Evolutionary conservation across 2,888 invertebrate genomes (phyloP).

Genomic region (Rugalucina vietnamica): DNA sequence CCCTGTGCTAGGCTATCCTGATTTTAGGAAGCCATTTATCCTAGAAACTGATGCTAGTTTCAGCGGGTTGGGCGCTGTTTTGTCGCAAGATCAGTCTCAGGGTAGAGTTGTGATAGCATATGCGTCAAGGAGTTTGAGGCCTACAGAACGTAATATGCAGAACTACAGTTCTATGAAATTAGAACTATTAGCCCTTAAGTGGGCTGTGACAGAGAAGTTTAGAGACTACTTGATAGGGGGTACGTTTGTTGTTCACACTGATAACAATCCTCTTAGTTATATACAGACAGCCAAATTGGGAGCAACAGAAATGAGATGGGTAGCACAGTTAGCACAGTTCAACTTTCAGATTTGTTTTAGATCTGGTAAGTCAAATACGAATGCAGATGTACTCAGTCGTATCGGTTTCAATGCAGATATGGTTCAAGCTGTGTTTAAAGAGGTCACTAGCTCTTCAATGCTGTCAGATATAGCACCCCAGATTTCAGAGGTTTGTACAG

Average conservation of each 20-base stretch:
- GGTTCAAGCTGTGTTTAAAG: not conserved
- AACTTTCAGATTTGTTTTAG: slow-evolving; percentile 19
- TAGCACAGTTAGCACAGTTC: not conserved
- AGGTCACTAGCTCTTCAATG: not conserved
- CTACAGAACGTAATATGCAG: not conserved
- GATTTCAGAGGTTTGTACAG: not conserved
- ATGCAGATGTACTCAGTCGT: slow-evolving; percentile 50
- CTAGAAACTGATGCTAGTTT: not conserved
- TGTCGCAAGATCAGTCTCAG: not conserved
- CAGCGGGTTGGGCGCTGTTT: not conserved
- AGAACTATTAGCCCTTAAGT: not conserved
- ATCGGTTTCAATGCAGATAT: not conserved
- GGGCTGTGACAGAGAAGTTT: not conserved
- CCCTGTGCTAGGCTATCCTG: slow-evolving; percentile 57
- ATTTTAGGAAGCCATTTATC: slow-evolving; percentile 45
- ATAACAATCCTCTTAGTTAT: not conserved
- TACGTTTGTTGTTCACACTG: not conserved
- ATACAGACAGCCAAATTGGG: not conserved
- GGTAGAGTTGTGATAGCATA: not conserved
- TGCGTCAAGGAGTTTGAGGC: not conserved
- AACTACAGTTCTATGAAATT: not conserved
- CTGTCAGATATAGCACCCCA: not conserved
- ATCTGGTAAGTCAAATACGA: slow-evolving; percentile 39
- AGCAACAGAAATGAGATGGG: not conserved
- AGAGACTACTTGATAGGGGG: not conserved